These are phyloP conservation scores for Thryonomys swinderianus DNA, from an alignment of 2,113 vertebrate species.

Conservation along the genomic window DNA sequence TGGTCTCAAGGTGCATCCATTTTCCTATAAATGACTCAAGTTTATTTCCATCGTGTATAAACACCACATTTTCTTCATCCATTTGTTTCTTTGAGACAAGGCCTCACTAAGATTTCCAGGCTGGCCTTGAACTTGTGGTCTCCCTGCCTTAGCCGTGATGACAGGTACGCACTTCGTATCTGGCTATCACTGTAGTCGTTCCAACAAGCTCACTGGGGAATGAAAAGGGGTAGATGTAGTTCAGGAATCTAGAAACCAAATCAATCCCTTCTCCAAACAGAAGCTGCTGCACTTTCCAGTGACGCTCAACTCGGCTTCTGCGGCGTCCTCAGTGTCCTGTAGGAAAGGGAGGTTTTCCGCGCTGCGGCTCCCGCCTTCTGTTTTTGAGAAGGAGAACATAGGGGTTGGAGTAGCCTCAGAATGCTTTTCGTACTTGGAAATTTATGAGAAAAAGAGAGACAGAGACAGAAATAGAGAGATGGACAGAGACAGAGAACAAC, in stretches of 20 bases:
- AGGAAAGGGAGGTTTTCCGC: accelerated
- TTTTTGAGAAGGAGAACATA: not conserved
- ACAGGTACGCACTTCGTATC: not conserved
- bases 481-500: not conserved
- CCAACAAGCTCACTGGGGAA: not conserved
- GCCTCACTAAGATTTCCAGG: not conserved
- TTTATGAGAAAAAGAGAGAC: too few species aligned
- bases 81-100: not conserved
- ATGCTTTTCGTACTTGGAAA: not conserved
- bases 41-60: not conserved
- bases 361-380: accelerated
- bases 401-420: too few species aligned
- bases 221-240: accelerated
- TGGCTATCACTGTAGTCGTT: accelerated
- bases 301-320: accelerated
- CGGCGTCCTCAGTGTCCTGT: accelerated
- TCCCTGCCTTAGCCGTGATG: not conserved
- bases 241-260: not conserved
- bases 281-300: too few species aligned
- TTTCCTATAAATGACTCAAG: not conserved
- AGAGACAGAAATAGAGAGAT: not conserved
- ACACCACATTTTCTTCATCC: not conserved
- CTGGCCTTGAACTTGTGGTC: not conserved
- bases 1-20: not conserved
- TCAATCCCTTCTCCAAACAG: not conserved